Conservation (phyloP, 2,888 invertebrate genomes). For the Patella ulyssiponensis region DNA sequence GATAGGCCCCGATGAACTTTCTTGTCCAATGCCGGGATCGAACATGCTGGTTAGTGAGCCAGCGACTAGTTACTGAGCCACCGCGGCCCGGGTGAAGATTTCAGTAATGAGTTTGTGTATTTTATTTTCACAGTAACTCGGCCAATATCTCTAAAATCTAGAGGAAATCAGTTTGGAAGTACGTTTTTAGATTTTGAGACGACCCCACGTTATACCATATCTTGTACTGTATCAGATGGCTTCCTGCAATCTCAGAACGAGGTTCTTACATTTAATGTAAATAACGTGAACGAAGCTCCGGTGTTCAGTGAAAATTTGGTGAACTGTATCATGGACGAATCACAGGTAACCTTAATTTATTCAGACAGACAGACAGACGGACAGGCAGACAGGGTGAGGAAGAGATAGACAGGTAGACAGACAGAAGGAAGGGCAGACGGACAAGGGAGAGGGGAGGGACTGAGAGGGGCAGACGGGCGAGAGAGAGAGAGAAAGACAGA, state of each 20-base stretch:
- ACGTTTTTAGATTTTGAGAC: conserved; percentile 6
- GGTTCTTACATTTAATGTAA: conserved; percentile 36
- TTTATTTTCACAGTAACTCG: conserved; percentile 11
- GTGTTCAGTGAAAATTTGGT: conserved; percentile 33
- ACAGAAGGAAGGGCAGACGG: not conserved
- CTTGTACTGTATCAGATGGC: conserved; percentile 11
- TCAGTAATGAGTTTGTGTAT: not conserved
- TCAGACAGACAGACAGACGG: no score
- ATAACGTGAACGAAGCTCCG: conserved; percentile 44
- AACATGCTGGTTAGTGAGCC: no score
- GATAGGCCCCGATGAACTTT: no score
- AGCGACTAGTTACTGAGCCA: no score
- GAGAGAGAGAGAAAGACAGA: conserved; percentile 2
- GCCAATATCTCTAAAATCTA: not conserved
- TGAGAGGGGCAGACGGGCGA: not conserved
- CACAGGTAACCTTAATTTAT: conserved; percentile 26
- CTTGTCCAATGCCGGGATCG: no score
- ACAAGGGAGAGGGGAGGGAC: not conserved
- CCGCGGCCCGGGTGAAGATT: no score
- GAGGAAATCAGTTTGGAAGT: not conserved
- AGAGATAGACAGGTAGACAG: conserved; percentile 7
- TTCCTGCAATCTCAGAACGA: conserved; percentile 7
- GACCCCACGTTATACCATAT: conserved; percentile 3
- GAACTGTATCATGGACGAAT: conserved; percentile 36
- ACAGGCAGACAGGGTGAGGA: no score